A percentile compares a stretch with the other conserved stretches of the same genome.
Evolutionary conservation across 92 coral and sea anemone species (phyloP).

Genomic region (Heteractis magnifica): DNA sequence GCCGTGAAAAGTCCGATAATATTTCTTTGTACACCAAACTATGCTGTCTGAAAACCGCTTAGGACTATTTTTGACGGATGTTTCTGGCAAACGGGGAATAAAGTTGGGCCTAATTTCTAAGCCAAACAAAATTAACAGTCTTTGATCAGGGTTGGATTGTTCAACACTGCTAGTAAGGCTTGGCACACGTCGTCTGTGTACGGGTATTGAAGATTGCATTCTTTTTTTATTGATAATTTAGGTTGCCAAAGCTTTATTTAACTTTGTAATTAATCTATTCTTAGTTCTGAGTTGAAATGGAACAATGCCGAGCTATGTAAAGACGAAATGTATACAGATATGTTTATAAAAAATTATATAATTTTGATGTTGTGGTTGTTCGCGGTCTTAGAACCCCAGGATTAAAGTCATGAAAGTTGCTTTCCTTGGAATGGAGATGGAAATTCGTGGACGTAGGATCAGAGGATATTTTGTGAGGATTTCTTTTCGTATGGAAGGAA

Average conservation of each 20-base stretch:
- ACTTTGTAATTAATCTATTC: conserved; percentile 18
- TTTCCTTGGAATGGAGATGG: background rate
- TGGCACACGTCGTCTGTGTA: conserved; percentile 14
- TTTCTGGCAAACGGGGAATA: background rate
- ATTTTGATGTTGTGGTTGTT: background rate
- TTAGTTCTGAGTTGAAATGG: background rate
- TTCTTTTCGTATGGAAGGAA: background rate
- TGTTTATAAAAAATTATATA: background rate
- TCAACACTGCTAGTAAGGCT: conserved; percentile 2
- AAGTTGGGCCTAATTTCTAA: conserved; percentile 22
- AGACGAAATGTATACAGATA: background rate
- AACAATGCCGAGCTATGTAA: background rate
- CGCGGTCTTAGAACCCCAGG: background rate
- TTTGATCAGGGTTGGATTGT: background rate
- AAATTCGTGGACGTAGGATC: background rate
- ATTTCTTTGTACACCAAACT: background rate
- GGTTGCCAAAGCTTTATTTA: conserved; percentile 13
- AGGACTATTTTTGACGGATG: conserved; percentile 6
- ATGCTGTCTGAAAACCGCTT: background rate
- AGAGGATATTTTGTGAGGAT: background rate
- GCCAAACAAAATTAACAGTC: conserved; percentile 9
- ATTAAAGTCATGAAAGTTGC: background rate
- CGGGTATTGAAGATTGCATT: background rate
- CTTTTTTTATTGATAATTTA: background rate
- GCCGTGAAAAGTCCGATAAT: conserved; percentile 29